Conservation (phyloP, 2,888 invertebrate genomes). For the Lepeophtheirus nordmannii region DNA sequence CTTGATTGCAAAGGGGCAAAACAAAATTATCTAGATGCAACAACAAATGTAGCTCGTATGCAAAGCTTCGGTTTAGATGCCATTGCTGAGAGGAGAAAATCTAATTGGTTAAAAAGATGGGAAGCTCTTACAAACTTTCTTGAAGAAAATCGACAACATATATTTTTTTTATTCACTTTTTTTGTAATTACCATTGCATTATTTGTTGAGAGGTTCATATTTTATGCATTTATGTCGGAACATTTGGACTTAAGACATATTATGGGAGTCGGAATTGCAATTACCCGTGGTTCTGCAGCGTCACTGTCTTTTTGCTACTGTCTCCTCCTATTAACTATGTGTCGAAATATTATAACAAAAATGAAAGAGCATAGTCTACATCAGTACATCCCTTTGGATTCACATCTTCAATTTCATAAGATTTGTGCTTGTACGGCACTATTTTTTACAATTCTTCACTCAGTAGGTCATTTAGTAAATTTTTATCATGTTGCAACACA, state of each 20-base stretch:
- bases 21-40: constrained; percentile 83
- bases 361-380: constrained; percentile 83
- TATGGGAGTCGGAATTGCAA: constrained; percentile 92
- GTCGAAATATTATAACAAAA: constrained; percentile 74
- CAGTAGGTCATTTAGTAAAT: constrained; percentile 86
- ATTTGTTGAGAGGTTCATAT: constrained; percentile 87
- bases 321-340: constrained; percentile 77
- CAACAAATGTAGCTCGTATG: constrained; percentile 86
- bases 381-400: constrained; percentile 81
- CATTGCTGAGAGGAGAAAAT: constrained; percentile 49
- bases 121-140: constrained; percentile 74
- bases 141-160: constrained; percentile 88
- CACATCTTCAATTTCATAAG: constrained; percentile 86
- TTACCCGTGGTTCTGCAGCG: constrained; percentile 83
- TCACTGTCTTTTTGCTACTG: constrained; percentile 88
- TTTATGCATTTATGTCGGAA: constrained; percentile 90
- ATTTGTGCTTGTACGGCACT: constrained; percentile 86
- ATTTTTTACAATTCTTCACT: constrained; percentile 79
- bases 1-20: constrained; percentile 87
- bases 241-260: constrained; percentile 86
- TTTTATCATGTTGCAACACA: constrained; percentile 95
- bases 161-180: constrained; percentile 83
- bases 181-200: constrained; percentile 81
- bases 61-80: constrained; percentile 81
- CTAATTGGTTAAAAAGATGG: constrained; percentile 61